Conservation (phyloP, 2,113 vertebrate genomes). For the Phaetusa simplex region DNA sequence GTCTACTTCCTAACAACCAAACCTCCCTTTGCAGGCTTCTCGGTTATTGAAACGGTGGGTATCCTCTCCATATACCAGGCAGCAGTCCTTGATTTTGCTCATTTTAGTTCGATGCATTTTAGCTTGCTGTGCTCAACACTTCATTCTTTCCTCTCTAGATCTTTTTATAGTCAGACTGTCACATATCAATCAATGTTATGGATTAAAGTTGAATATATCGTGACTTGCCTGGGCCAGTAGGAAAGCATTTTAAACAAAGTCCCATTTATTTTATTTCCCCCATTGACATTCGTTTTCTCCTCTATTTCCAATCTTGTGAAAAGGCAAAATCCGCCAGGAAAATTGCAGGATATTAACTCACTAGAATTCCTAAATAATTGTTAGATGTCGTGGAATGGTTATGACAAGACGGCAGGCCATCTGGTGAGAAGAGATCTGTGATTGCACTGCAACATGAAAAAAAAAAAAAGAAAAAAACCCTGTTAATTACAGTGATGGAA, state of each 20-base stretch:
- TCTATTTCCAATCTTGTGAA: background rate
- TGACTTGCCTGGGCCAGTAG: background rate
- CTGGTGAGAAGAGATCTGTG: background rate
- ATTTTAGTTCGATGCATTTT: background rate
- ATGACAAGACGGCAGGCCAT: background rate
- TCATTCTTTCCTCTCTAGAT: background rate
- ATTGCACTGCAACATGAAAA: background rate
- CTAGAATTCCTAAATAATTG: background rate
- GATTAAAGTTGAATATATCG: background rate
- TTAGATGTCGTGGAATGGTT: background rate
- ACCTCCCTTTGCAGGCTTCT: background rate
- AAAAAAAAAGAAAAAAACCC: background rate
- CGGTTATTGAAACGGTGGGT: background rate
- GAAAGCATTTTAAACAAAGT: background rate
- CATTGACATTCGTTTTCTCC: background rate
- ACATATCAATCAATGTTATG: constrained; percentile 1
- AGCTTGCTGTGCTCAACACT: background rate
- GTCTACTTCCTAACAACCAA: background rate
- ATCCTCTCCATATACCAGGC: background rate
- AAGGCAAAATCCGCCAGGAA: background rate
- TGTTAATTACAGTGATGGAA: background rate
- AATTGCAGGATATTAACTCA: background rate
- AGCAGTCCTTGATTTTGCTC: background rate
- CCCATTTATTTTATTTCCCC: background rate
- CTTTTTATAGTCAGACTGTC: constrained; percentile 8